A percentile compares a stretch with the other conserved stretches of the same genome.
Conservation (phyloP, 2,113 vertebrate species). For the Speoplatyrhinus poulsoni region DNA sequence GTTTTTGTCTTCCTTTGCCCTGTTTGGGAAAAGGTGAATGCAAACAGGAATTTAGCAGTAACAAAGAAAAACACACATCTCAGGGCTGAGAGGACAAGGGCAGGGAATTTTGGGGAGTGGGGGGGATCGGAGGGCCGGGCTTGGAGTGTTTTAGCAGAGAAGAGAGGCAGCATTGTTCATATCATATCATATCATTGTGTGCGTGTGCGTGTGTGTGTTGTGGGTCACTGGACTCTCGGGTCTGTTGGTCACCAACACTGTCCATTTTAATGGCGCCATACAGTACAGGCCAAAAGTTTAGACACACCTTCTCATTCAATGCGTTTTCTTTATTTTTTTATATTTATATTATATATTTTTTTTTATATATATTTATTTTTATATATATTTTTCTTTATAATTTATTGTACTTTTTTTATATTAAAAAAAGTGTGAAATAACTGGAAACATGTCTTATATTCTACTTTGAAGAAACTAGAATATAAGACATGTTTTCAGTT, state of each 20-base stretch:
- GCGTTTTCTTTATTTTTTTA: background rate
- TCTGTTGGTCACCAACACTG: conserved; percentile 16
- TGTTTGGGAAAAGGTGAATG: conserved; percentile 69
- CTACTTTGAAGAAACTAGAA: no score
- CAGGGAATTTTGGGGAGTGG: conserved; percentile 45
- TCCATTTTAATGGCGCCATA: conserved; percentile 18
- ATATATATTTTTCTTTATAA: no score
- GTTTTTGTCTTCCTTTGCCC: conserved; percentile 68
- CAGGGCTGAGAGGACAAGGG: conserved; percentile 66
- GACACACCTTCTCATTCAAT: no score
- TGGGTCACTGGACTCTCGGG: conserved; percentile 26
- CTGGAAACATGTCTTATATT: no score
- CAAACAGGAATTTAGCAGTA: conserved; percentile 76
- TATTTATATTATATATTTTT: background rate
- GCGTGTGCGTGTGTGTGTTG: conserved; percentile 1
- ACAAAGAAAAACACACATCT: conserved; percentile 73
- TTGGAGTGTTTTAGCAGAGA: conserved; percentile 37
- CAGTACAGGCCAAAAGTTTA: no score
- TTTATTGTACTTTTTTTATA: no score
- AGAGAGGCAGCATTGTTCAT: conserved; percentile 39
- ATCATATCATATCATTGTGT: conserved; percentile 27
- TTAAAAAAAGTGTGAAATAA: no score
- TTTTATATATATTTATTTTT: no score
- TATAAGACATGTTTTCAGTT: no score
- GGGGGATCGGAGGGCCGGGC: conserved; percentile 36